These are phyloP conservation scores for Vulpes ferrilata DNA, from an alignment of 2,113 vertebrate species.

Conservation along the genomic window DNA sequence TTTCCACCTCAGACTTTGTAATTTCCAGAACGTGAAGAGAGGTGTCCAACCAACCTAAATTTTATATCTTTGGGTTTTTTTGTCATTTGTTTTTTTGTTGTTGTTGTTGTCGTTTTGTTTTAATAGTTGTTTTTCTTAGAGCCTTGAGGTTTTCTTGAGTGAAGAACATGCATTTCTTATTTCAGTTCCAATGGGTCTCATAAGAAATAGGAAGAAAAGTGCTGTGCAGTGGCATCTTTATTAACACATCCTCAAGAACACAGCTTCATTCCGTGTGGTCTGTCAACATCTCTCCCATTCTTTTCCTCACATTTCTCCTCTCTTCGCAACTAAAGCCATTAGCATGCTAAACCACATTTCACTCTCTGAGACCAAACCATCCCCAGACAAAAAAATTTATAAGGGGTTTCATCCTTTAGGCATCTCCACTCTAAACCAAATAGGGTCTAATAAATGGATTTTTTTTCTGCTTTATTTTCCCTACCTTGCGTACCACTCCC, in stretches of 20 bases:
- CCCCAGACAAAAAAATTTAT: background rate
- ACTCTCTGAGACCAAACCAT: background rate
- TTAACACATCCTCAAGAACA: slow-evolving; percentile 39
- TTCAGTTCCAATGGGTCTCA: slow-evolving; percentile 8
- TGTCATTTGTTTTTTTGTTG: background rate
- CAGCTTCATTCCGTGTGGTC: background rate
- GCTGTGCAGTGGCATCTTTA: background rate
- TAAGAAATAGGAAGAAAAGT: background rate
- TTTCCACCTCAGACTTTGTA: background rate
- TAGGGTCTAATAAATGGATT: background rate
- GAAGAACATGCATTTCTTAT: slow-evolving; percentile 16
- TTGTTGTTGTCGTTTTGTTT: background rate
- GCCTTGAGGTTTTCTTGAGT: background rate
- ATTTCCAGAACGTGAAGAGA: background rate
- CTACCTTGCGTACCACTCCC: background rate
- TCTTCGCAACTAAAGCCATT: background rate
- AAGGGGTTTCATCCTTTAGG: background rate
- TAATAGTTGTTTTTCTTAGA: background rate
- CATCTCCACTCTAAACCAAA: background rate
- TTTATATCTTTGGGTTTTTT: background rate
- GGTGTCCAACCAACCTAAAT: background rate
- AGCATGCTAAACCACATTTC: background rate
- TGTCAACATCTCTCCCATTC: slow-evolving; percentile 13
- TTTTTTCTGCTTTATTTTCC: background rate
- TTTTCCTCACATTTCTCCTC: background rate